These are phyloP conservation scores for Hyppa rectilinea DNA, from an alignment of 2,888 invertebrate species.

Conservation along the genomic window DNA sequence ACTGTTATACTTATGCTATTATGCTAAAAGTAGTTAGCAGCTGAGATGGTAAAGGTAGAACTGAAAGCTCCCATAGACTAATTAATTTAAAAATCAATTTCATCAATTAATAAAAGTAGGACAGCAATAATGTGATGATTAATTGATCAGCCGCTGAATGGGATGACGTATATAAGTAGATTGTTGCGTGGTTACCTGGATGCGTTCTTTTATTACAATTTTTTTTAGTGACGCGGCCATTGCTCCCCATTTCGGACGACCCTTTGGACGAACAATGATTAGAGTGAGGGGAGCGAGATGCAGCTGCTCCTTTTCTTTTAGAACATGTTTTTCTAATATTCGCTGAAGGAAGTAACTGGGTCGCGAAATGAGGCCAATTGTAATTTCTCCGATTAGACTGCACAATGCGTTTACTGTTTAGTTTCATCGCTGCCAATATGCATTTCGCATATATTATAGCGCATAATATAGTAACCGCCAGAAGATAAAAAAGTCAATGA, in stretches of 20 bases:
- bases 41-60: not conserved
- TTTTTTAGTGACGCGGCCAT: conserved; percentile 80
- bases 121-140: conserved; percentile 6
- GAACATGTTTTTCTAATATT: conserved; percentile 77
- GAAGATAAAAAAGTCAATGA: conserved; percentile 36
- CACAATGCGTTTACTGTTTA: conserved; percentile 42
- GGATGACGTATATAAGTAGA: conserved; percentile 32
- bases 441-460: conserved; percentile 1
- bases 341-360: conserved; percentile 75
- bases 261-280: conserved; percentile 88
- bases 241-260: conserved; percentile 87
- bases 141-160: conserved; percentile 23
- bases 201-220: conserved; percentile 78
- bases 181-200: conserved; percentile 84
- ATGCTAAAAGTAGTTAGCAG: conserved; percentile 13
- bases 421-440: conserved; percentile 34
- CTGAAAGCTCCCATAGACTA: not conserved
- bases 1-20: too few relatives aligned
- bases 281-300: conserved; percentile 85
- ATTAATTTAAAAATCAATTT: not conserved
- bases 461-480: not conserved
- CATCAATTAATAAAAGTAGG: not conserved
- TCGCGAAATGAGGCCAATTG: conserved; percentile 76
- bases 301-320: conserved; percentile 89
- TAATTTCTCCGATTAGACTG: conserved; percentile 59